These are phyloP conservation scores for Mellivora capensis DNA, from an alignment of 2,113 vertebrate species.

Conservation along the genomic window DNA sequence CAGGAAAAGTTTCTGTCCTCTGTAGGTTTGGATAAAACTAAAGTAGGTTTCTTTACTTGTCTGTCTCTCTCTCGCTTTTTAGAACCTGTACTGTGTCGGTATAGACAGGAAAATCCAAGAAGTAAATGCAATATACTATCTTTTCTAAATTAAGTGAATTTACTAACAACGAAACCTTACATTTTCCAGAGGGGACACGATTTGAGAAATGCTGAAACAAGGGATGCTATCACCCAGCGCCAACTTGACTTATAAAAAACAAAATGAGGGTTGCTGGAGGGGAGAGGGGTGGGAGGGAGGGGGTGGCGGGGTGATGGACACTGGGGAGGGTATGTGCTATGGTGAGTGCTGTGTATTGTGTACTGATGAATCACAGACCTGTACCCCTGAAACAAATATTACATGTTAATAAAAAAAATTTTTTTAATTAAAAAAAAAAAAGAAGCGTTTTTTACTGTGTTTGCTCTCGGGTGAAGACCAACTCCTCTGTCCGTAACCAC, in stretches of 20 bases:
- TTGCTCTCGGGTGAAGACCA: neutral
- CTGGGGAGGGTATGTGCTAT: too few relatives aligned
- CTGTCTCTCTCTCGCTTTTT: neutral
- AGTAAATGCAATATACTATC: neutral
- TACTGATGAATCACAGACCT: too few relatives aligned
- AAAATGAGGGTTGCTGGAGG: too few relatives aligned
- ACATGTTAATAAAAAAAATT: too few relatives aligned
- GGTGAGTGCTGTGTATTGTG: too few relatives aligned
- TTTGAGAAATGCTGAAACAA: neutral
- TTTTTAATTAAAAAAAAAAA: neutral
- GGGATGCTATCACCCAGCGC: neutral
- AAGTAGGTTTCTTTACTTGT: neutral
- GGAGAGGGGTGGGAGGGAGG: too few relatives aligned
- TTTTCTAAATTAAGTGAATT: neutral
- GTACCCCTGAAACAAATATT: too few relatives aligned
- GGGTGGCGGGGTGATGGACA: too few relatives aligned
- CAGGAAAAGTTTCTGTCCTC: neutral
- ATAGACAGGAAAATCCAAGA: neutral
- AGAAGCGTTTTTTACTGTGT: neutral
- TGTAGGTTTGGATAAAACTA: neutral
- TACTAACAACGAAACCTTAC: neutral
- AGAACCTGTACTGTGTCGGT: neutral
- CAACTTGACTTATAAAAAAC: neutral
- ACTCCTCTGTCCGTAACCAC: neutral
- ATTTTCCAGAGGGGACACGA: neutral